Evolutionary conservation across 2,797 vertebrate genomes (phyloP), one percentile per base, ranked within the genome.

Genomic region (Falco novaeseelandiae): DNA sequence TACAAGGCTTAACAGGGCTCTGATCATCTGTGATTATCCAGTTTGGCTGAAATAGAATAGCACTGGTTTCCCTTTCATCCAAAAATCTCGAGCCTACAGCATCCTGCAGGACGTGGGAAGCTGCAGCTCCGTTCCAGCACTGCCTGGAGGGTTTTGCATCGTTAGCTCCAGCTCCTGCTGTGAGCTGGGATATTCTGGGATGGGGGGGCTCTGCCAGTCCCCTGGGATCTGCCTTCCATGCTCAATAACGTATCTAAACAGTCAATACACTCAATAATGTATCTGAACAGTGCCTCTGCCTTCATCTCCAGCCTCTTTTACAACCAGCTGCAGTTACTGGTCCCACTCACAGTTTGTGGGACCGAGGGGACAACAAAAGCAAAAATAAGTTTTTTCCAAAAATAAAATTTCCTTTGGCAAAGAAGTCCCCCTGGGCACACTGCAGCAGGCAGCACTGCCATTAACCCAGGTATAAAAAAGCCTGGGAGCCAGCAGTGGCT

Each of bases 171-270:
- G 76, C 69, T 88, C 87, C 83, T 3, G 15, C 80, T 65, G 63
- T 20, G 63, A 83, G 61, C 36, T 51, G 67, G 63, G 84, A 95
- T 92, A 77, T 85, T 92, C 67, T 59, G 84, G 91, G 82, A 93
- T 62, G 36, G 65, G 76, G 78, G 78, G 96, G 59, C 59, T 83
- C 86, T 70, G 34, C 61, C 79, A 71, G 67, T 36, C 80, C 62
- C 61, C 61, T 0, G 49, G 72, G 79, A 88, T 65, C 76, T 32
- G 49, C 62, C 26, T 66, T 81, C 42, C 73, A 22, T 12, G 48
- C 58, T 3, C 23, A 91, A n/a, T 29, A 74, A 70, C 3, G 0
- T 30, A 36, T 30, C 85, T 57, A 19, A 94, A 42, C 34, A 27
- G 65, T 26, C 88, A 61, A 76, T 49, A 82, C 1, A 0, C 38